Evolutionary conservation across 2,888 invertebrate species (phyloP).

Genomic region (Stenurella melanura): DNA sequence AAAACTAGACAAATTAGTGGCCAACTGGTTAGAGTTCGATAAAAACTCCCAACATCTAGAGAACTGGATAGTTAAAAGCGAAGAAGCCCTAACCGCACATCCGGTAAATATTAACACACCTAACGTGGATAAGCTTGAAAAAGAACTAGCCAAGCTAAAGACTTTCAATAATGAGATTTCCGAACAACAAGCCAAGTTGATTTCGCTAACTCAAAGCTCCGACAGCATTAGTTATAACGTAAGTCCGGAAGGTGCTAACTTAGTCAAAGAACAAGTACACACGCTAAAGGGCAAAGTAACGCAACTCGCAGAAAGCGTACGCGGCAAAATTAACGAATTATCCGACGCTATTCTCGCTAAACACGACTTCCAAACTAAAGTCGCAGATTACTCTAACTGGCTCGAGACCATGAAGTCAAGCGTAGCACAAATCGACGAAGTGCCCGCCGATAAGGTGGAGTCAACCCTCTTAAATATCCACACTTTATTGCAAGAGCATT

Average conservation of each 20-base stretch:
- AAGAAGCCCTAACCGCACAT: slow-evolving; percentile 78
- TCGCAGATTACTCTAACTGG: slow-evolving; percentile 88
- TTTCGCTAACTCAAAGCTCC: slow-evolving; percentile 85
- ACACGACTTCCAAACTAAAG: slow-evolving; percentile 88
- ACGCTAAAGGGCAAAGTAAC: slow-evolving; percentile 85
- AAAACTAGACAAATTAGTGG: slow-evolving; percentile 86
- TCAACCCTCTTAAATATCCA: slow-evolving; percentile 86
- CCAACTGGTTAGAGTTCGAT: slow-evolving; percentile 89
- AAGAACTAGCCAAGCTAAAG: slow-evolving; percentile 84
- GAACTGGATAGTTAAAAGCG: slow-evolving; percentile 84
- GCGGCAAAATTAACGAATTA: slow-evolving; percentile 85
- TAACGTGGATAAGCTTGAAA: slow-evolving; percentile 84
- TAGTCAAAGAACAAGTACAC: slow-evolving; percentile 83
- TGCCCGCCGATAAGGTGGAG: slow-evolving; percentile 88
- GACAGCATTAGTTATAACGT: slow-evolving; percentile 87
- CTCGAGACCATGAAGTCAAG: slow-evolving; percentile 83
- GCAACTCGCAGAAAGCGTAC: slow-evolving; percentile 84
- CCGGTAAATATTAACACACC: slow-evolving; percentile 80
- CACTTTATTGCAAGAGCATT: slow-evolving; percentile 88
- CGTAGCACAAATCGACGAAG: slow-evolving; percentile 86
- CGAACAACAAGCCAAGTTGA: slow-evolving; percentile 88
- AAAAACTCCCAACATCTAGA: slow-evolving; percentile 84
- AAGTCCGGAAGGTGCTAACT: slow-evolving; percentile 84
- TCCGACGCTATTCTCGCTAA: slow-evolving; percentile 88
- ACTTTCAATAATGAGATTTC: slow-evolving; percentile 90